These are phyloP conservation scores for Drosophila anceps DNA, from an alignment of 2,888 invertebrate genomes.

Conservation along the genomic window DNA sequence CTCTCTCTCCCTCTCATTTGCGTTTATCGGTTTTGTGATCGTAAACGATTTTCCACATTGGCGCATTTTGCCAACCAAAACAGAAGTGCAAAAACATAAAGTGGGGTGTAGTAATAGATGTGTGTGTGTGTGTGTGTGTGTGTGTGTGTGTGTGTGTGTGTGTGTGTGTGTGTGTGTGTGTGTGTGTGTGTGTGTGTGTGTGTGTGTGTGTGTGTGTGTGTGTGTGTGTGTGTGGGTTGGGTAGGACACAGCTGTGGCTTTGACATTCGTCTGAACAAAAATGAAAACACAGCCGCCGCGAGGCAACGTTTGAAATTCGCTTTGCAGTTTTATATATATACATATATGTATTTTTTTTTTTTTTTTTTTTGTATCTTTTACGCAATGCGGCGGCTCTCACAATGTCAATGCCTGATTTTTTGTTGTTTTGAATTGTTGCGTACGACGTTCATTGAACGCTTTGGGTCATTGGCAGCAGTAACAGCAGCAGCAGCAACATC, in stretches of 20 bases:
- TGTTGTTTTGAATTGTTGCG: conserved; percentile 29
- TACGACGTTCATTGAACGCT: conserved; percentile 52
- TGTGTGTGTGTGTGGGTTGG: conserved; percentile 3
- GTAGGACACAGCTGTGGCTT: conserved; percentile 45
- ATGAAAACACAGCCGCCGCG: conserved; percentile 42
- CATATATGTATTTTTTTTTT: conserved; percentile 17
- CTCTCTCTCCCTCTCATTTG: background rate
- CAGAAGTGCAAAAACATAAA: conserved; percentile 13
- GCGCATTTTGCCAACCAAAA: conserved; percentile 47
- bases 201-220: background rate
- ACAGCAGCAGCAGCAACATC: conserved; percentile 15
- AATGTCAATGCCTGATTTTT: conserved; percentile 57
- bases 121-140: background rate
- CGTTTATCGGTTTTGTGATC: conserved; percentile 51
- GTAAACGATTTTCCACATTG: conserved; percentile 71
- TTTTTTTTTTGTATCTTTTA: conserved; percentile 38
- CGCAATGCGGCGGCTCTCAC: conserved; percentile 45
- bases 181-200: no score
- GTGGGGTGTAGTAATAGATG: background rate
- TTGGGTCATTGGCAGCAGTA: conserved; percentile 55
- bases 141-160: background rate
- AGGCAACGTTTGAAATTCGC: conserved; percentile 30
- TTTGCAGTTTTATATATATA: conserved; percentile 27
- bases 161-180: background rate
- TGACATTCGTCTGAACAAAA: conserved; percentile 57